A percentile compares a stretch with the other conserved stretches of the same genome.
Evolutionary conservation across 2,888 invertebrate genomes (phyloP).

Genomic region (Lysandra coridon): DNA sequence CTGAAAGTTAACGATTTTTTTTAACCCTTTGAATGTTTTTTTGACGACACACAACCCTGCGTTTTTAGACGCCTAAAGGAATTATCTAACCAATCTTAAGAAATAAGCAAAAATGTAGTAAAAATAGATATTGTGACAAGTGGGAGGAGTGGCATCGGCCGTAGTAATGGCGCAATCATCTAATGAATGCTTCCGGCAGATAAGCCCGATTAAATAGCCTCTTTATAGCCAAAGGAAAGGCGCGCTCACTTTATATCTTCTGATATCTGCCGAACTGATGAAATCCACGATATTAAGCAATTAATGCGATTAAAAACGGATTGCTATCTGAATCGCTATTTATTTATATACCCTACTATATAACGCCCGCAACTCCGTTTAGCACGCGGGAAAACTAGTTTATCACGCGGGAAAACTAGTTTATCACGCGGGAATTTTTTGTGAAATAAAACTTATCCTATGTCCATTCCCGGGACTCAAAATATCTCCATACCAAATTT

Average conservation of each 20-base stretch:
- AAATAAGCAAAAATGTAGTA: neutral
- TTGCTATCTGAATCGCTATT: neutral
- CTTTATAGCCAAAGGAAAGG: conserved; percentile 78
- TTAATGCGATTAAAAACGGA: conserved; percentile 25
- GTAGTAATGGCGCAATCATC: conserved; percentile 79
- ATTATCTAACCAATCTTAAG: neutral
- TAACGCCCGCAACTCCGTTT: too few relatives aligned
- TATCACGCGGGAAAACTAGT: too few relatives aligned
- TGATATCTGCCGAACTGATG: conserved; percentile 57
- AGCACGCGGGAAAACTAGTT: too few relatives aligned
- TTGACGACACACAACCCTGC: neutral
- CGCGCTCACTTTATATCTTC: conserved; percentile 74
- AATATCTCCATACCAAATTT: too few relatives aligned
- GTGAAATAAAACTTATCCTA: too few relatives aligned
- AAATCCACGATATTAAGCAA: conserved; percentile 24
- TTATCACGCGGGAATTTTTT: too few relatives aligned
- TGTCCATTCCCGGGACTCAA: too few relatives aligned
- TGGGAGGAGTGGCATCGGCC: conserved; percentile 59
- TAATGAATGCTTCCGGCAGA: conserved; percentile 81
- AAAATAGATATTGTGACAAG: conserved; percentile 40
- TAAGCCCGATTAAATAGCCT: conserved; percentile 80
- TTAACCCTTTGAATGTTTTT: neutral
- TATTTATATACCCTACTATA: neutral
- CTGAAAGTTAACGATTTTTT: too few relatives aligned
- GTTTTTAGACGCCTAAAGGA: neutral